Evolutionary conservation across 53 echinoderm and acorn worm species (phyloP), one percentile per base, ranked within the genome.

Genomic region (Patiria pectinifera): DNA sequence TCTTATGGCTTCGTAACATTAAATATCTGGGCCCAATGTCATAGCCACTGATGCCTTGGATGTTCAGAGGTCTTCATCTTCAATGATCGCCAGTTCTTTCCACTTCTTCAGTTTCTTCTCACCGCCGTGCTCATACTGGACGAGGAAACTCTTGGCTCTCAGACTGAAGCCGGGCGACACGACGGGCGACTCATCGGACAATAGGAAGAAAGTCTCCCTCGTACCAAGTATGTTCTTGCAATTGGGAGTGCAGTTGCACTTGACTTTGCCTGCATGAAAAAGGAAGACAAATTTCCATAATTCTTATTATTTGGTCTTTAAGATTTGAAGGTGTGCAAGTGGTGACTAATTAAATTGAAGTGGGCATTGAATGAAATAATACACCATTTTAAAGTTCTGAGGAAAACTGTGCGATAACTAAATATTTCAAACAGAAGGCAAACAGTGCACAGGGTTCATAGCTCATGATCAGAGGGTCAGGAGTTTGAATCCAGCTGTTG

Each of bases 131-230:
- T 6, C 23, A 21, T 24, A 2, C 2, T 47, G 45, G 16, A 7
- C 16, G 10, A 48, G 6, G 45, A 84, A 84, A 12, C 84, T 84
- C 84, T 84, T 84, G 9, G 84, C 84, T 43, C 62, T 26, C 84
- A 84, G 26, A 18, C 84, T 84, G 84, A 62, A 84, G 45, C 84
- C 84, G 0, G 10, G 19, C 10, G 84, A 43, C 16, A 0, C 23
- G 45, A 69, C 84, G 0, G 10, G 19, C 10, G 84, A 43, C 16
- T 11, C 23, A 10, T 11, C 23, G 1, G 53, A 53, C 15, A 1
- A 13, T 10, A 84, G 43, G 45, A 43, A 84, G 44, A 63, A 84
- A 2, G 23, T 24, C 44, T 84, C 84, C 84, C 48, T 62, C 0
- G 66, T 84, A 3, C 84, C 84, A 14, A 84, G 45, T 15, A 25